Conservation (phyloP, 2,888 invertebrate species). For the Epicampocera succincta region DNA sequence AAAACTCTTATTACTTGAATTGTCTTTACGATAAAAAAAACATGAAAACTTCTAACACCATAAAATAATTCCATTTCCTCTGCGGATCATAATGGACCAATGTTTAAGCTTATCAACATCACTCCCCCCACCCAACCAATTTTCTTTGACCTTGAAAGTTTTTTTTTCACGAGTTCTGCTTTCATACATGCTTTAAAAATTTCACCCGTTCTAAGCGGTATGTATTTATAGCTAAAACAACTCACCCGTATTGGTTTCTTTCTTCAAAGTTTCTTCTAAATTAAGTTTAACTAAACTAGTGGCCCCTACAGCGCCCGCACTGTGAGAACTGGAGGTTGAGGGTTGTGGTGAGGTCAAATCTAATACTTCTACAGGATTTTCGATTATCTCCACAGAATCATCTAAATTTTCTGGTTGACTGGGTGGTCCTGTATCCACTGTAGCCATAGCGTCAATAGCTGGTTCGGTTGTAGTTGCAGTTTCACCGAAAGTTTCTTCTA, state of each 20-base stretch:
- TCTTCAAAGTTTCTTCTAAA: constrained; percentile 45
- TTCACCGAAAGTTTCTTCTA: constrained; percentile 50
- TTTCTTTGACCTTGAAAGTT: too few relatives aligned
- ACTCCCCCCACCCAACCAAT: too few relatives aligned
- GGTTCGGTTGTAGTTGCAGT: constrained; percentile 18
- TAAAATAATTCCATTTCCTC: too few relatives aligned
- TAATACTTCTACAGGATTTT: constrained; percentile 51
- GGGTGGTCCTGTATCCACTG: neutral
- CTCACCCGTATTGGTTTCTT: constrained; percentile 45
- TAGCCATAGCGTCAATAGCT: constrained; percentile 7
- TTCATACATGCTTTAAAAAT: too few relatives aligned
- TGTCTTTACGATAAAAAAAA: too few relatives aligned
- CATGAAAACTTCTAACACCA: too few relatives aligned
- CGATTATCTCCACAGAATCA: constrained; percentile 56
- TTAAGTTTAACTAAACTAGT: constrained; percentile 43
- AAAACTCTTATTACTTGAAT: too few relatives aligned
- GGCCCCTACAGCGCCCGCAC: constrained; percentile 53
- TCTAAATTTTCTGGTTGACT: constrained; percentile 8
- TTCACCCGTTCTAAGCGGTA: too few relatives aligned
- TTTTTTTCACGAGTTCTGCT: too few relatives aligned
- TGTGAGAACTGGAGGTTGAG: constrained; percentile 54
- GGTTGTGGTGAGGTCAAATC: constrained; percentile 60
- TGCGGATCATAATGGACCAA: too few relatives aligned
- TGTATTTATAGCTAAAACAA: neutral
- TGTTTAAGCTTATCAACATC: too few relatives aligned